Evolutionary conservation across 2,113 vertebrate species (phyloP).

Genomic region (Platysteira castanea): DNA sequence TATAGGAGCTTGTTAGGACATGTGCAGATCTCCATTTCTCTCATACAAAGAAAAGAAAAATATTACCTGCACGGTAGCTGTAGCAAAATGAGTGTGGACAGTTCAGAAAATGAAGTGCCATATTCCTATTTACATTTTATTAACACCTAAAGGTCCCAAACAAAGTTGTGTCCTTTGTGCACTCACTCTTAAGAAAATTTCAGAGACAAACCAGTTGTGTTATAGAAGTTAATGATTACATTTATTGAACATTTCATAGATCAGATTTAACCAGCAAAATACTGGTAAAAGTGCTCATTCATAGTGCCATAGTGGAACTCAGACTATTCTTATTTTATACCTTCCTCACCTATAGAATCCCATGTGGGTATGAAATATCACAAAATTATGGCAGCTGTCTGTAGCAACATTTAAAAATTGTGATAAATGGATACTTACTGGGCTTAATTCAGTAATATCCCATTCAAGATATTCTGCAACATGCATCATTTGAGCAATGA

Average conservation of each 20-base stretch:
- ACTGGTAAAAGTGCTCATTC: neutral
- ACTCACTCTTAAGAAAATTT: neutral
- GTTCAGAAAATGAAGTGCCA: neutral
- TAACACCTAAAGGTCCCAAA: neutral
- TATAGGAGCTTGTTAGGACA: neutral
- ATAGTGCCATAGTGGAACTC: neutral
- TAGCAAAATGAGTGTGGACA: neutral
- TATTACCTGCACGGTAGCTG: neutral
- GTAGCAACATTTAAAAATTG: neutral
- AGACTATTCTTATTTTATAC: neutral
- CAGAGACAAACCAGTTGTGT: neutral
- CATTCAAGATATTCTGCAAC: slow-evolving; percentile 86
- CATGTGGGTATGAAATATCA: neutral
- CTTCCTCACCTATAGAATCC: neutral
- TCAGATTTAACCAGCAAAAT: neutral
- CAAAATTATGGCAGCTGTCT: neutral
- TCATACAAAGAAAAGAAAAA: neutral
- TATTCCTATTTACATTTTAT: neutral
- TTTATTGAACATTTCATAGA: neutral
- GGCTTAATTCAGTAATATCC: slow-evolving; percentile 89
- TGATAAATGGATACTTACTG: slow-evolving; percentile 74
- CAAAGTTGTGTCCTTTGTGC: neutral
- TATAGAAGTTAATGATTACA: neutral
- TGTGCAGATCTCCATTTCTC: neutral
- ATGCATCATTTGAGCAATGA: slow-evolving; percentile 86